These are phyloP conservation scores for Anhinga rufa DNA, from an alignment of 2,113 vertebrate genomes.

Conservation along the genomic window DNA sequence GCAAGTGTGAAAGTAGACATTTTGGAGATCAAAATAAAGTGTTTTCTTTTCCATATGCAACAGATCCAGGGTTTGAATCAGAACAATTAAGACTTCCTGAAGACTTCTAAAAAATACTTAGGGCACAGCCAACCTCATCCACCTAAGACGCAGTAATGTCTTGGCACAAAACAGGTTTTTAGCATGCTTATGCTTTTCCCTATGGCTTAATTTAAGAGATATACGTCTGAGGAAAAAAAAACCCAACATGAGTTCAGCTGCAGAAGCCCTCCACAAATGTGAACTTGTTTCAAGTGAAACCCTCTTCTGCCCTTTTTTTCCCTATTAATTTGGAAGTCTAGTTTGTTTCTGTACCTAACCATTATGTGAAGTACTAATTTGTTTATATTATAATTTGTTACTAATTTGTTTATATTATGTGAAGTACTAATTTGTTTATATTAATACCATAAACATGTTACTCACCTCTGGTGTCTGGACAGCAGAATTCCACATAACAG, in stretches of 20 bases:
- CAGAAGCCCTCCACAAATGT: not conserved
- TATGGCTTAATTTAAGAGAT: not conserved
- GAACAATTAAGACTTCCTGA: not conserved
- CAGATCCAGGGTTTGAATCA: not conserved
- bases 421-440: not conserved
- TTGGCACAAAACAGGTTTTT: not conserved
- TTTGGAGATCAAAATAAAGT: not conserved
- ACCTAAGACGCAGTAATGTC: not conserved
- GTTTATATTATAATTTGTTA: too few relatives aligned
- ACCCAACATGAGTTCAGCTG: not conserved
- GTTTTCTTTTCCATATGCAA: not conserved
- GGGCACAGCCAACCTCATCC: not conserved
- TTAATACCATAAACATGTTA: not conserved
- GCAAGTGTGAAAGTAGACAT: rapidly evolving
- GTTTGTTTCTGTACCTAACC: not conserved
- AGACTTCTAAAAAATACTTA: not conserved
- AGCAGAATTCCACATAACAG: slow-evolving; percentile 70
- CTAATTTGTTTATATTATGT: too few relatives aligned
- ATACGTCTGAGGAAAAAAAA: not conserved
- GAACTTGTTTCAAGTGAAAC: not conserved
- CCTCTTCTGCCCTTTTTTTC: not conserved
- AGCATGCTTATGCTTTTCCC: not conserved
- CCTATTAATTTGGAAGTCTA: not conserved
- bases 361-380: not conserved
- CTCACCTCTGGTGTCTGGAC: slow-evolving; percentile 72